Conservation (phyloP, 2,797 vertebrate species). For the Coregonus suidteri region DNA sequence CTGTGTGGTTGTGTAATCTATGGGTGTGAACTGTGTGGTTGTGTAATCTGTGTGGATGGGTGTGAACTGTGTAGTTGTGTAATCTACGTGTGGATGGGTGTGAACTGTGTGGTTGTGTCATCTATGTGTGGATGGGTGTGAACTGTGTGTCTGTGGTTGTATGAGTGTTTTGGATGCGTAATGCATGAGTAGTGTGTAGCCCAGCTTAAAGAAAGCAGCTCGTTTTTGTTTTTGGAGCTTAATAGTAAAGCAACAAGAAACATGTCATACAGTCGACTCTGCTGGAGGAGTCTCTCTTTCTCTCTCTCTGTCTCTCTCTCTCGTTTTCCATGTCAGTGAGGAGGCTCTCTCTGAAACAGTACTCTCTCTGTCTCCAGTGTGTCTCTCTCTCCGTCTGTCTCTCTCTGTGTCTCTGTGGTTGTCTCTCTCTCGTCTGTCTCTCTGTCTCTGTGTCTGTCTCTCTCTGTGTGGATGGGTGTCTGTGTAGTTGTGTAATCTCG, state of each 20-base stretch:
- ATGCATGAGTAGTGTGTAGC: slow-evolving; percentile 35
- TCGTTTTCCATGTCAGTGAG: no score
- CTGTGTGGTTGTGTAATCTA: slow-evolving; percentile 12
- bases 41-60: background rate
- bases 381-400: no score
- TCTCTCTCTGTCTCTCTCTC: background rate
- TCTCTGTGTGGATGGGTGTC: no score
- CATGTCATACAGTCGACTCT: slow-evolving; percentile 51
- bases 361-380: no score
- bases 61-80: background rate
- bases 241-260: slow-evolving; percentile 29
- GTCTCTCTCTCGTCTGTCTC: no score
- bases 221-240: slow-evolving; percentile 6
- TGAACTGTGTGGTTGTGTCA: slow-evolving; percentile 19
- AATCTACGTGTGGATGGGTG: background rate
- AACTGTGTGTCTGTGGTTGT: slow-evolving; percentile 7
- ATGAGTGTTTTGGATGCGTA: background rate
- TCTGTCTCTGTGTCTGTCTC: no score
- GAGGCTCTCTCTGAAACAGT: no score
- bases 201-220: slow-evolving; percentile 31
- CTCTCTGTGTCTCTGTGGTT: no score
- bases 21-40: no score
- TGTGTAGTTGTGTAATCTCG: no score
- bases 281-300: slow-evolving; percentile 21
- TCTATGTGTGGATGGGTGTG: no score